Evolutionary conservation across 2,797 vertebrate genomes (phyloP).

Genomic region (Schizopygopsis malacanthus): DNA sequence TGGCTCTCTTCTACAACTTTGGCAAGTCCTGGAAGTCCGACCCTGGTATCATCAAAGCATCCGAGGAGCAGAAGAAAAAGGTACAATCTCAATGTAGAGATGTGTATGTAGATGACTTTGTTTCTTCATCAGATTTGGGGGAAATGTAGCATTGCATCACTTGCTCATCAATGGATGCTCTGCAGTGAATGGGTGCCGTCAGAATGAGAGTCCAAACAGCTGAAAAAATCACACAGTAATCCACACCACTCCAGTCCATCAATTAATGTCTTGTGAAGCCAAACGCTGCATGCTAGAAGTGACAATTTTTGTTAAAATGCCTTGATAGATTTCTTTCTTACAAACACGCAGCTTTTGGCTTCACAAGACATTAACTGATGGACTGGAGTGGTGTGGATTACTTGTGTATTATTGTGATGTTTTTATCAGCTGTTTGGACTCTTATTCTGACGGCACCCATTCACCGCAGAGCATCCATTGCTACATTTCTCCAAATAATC

Average conservation of each 20-base stretch:
- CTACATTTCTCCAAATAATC: neutral
- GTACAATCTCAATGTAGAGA: conserved; percentile 69
- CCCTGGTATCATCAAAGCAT: conserved; percentile 98
- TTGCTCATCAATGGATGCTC: neutral
- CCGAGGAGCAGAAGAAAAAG: conserved; percentile 99
- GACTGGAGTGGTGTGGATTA: neutral
- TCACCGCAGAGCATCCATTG: neutral
- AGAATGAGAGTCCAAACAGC: neutral
- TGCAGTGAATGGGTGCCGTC: neutral
- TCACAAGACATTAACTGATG: neutral
- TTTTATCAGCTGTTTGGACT: neutral
- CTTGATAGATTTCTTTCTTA: neutral
- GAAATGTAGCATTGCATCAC: neutral
- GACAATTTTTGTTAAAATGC: neutral
- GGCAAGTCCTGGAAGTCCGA: conserved; percentile 99
- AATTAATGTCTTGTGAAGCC: neutral
- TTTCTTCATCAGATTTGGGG: neutral
- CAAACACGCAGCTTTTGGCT: neutral
- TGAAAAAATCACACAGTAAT: neutral
- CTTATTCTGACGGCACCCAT: neutral
- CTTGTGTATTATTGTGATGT: neutral
- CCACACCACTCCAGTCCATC: neutral
- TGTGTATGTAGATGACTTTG: neutral
- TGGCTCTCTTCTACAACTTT: conserved; percentile 93
- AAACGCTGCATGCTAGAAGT: neutral